Evolutionary conservation across 2,113 vertebrate species (phyloP).

Genomic region (Danio rerio): DNA sequence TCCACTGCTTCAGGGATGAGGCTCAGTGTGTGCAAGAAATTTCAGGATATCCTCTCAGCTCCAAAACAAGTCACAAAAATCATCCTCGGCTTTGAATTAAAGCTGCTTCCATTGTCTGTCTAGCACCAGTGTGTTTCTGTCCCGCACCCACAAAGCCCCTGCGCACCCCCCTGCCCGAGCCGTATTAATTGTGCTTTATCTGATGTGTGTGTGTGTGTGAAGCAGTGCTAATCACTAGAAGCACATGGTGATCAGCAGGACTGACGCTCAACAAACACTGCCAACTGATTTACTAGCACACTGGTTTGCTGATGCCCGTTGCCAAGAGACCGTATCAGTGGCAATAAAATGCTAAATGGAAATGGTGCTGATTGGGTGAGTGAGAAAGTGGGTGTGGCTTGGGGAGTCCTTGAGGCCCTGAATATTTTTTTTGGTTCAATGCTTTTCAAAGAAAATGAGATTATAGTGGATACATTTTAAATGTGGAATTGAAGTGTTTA

Average conservation of each 20-base stretch:
- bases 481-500: no score
- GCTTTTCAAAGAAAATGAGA: no score
- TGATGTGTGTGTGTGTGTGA: slow-evolving; percentile 69
- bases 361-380: slow-evolving; percentile 72
- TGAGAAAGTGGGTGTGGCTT: slow-evolving; percentile 22
- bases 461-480: no score
- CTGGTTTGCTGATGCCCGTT: slow-evolving; percentile 73
- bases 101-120: slow-evolving; percentile 82
- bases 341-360: slow-evolving; percentile 74
- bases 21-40: slow-evolving; percentile 2
- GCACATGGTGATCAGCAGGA: slow-evolving; percentile 77
- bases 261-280: slow-evolving; percentile 63
- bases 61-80: slow-evolving; percentile 7
- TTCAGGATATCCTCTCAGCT: not conserved
- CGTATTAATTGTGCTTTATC: slow-evolving; percentile 74
- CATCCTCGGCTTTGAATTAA: slow-evolving; percentile 67
- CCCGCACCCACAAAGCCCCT: slow-evolving; percentile 67
- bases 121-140: slow-evolving; percentile 62
- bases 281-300: slow-evolving; percentile 62
- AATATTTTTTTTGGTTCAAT: not conserved
- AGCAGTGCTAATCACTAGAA: slow-evolving; percentile 74
- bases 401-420: not conserved
- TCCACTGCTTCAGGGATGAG: slow-evolving; percentile 9
- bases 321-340: slow-evolving; percentile 76
- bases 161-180: slow-evolving; percentile 53